These are phyloP conservation scores for Oryctes rhinoceros DNA, from an alignment of 1,140 invertebrate species.

Conservation along the genomic window DNA sequence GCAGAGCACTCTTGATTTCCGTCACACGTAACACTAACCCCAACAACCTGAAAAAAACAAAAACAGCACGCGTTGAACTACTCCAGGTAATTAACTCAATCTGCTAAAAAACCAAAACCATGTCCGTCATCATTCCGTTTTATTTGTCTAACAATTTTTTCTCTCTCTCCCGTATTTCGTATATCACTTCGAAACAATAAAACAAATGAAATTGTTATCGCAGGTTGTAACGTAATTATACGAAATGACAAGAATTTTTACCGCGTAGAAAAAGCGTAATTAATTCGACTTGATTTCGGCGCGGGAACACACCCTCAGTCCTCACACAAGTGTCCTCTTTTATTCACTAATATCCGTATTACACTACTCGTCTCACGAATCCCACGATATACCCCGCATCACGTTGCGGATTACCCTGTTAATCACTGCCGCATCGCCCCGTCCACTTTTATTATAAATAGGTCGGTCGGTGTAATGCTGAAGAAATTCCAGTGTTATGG, in stretches of 20 bases:
- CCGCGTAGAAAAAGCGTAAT: constrained; percentile 24
- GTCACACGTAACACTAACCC: no score
- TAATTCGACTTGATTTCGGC: constrained; percentile 31
- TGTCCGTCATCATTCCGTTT: not conserved
- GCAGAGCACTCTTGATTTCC: no score
- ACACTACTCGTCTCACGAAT: not conserved
- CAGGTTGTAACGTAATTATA: constrained; percentile 31
- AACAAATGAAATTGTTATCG: constrained; percentile 35
- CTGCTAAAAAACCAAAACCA: not conserved
- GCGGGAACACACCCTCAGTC: constrained; percentile 13
- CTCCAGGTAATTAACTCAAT: not conserved
- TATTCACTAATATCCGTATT: constrained; percentile 3
- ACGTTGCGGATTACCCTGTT: not conserved
- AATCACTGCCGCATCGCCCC: constrained; percentile 15
- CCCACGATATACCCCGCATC: not conserved
- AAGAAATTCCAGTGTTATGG: not conserved
- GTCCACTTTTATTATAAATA: constrained; percentile 33
- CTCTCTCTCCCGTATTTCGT: not conserved
- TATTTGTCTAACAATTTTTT: not conserved
- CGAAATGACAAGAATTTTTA: constrained; percentile 30
- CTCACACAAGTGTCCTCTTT: not conserved
- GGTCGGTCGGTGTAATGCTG: not conserved
- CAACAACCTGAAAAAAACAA: no score
- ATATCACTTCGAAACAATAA: constrained; percentile 24
- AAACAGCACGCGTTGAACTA: no score